Conservation (phyloP, 2,797 vertebrate genomes). For the Rhincodon typus region DNA sequence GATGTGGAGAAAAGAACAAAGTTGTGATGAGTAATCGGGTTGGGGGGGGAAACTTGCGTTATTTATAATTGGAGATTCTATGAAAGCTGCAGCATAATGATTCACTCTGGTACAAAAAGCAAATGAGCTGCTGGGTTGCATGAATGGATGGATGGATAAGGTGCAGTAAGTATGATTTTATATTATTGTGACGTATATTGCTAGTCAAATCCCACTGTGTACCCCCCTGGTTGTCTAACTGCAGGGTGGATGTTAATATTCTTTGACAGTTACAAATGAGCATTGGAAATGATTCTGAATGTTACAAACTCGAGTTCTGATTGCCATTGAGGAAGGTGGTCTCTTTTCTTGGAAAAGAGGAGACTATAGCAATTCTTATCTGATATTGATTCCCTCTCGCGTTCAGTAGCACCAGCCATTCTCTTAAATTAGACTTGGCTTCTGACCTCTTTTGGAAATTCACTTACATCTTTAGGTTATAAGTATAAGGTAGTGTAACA, state of each 20-base stretch:
- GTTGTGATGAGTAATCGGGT: not conserved
- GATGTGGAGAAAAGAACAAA: not conserved
- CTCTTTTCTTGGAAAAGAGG: not conserved
- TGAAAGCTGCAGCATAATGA: not conserved
- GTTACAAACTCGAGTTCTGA: not conserved
- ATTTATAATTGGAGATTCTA: not conserved
- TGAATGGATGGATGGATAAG: not conserved
- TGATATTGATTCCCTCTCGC: not conserved
- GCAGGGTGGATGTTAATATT: not conserved
- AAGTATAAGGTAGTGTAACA: no score
- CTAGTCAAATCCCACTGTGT: not conserved
- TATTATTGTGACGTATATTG: not conserved
- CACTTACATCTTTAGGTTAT: no score
- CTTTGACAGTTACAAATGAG: not conserved
- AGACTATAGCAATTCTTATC: not conserved
- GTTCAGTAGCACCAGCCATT: not conserved
- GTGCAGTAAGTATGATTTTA: not conserved
- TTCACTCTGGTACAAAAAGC: not conserved
- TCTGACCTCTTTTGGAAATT: not conserved
- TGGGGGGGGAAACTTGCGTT: not conserved
- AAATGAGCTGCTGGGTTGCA: not conserved
- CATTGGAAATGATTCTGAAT: not conserved
- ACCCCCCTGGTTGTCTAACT: not conserved
- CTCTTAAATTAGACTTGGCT: not conserved
- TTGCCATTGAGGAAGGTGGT: not conserved